These are phyloP conservation scores for Morone chrysops DNA, from an alignment of 2,113 vertebrate genomes.

Conservation along the genomic window DNA sequence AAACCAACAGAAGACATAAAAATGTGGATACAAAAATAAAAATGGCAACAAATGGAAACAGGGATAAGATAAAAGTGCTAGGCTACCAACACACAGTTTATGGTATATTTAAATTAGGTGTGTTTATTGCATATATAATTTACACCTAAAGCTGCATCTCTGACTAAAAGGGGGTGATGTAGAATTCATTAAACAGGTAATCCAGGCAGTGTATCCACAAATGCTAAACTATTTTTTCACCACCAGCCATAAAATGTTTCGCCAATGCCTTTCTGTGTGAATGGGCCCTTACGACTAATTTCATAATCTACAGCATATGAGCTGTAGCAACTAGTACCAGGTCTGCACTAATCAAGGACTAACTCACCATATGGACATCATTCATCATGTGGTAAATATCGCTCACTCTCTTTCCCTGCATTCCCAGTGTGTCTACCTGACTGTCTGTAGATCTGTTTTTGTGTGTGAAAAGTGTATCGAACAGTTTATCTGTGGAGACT, in stretches of 20 bases:
- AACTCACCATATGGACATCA: background rate
- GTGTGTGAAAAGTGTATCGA: constrained; percentile 28
- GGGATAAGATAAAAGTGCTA: background rate
- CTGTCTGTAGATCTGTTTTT: background rate
- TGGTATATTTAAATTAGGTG: background rate
- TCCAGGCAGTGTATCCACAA: background rate
- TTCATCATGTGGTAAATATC: constrained; percentile 12
- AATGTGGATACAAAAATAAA: background rate
- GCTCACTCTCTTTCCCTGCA: background rate
- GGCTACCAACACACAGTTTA: background rate
- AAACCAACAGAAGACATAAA: background rate
- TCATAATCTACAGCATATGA: background rate
- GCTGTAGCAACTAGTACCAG: background rate
- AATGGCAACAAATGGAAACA: background rate
- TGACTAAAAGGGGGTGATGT: background rate
- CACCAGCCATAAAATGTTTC: background rate
- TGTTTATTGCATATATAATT: background rate
- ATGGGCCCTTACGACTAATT: background rate
- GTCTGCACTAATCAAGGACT: constrained; percentile 32
- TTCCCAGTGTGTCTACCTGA: background rate
- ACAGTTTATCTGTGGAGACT: constrained; percentile 21
- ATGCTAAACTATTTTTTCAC: no score
- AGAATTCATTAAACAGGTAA: background rate
- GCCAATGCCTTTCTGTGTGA: background rate
- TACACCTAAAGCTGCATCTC: background rate